These are phyloP conservation scores for Polypedilum vanderplanki DNA, from an alignment of 1,140 invertebrate species.

Conservation along the genomic window DNA sequence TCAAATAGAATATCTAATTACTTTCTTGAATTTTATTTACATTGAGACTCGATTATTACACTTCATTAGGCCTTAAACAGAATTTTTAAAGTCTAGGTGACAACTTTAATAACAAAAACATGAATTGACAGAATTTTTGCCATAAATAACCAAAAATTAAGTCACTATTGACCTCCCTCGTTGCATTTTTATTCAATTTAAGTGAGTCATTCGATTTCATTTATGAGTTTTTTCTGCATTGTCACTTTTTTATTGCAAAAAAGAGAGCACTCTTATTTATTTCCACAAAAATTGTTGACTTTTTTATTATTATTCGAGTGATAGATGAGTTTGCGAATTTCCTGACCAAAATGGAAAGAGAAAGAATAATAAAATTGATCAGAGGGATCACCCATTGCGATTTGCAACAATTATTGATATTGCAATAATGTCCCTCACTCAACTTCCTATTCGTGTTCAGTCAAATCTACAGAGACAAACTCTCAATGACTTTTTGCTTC, in stretches of 20 bases:
- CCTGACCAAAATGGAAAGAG: too few species aligned
- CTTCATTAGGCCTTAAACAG: too few species aligned
- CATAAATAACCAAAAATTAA: too few species aligned
- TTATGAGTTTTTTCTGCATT: background rate
- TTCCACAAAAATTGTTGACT: background rate
- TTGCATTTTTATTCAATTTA: background rate
- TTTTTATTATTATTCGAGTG: background rate
- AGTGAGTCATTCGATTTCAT: background rate
- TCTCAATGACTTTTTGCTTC: slow-evolving; percentile 22
- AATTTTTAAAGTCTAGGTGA: too few species aligned
- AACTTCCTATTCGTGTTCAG: slow-evolving; percentile 9
- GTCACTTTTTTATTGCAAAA: slow-evolving; percentile 1
- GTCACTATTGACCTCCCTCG: too few species aligned
- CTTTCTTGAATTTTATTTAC: too few species aligned
- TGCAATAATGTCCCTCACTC: slow-evolving; percentile 15
- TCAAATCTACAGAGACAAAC: background rate
- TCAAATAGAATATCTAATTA: too few species aligned
- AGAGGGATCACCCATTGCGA: background rate
- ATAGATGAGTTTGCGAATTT: slow-evolving; percentile 16
- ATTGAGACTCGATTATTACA: too few species aligned
- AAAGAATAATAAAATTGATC: background rate
- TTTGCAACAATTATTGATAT: slow-evolving; percentile 18
- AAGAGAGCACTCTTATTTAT: background rate
- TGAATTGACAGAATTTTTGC: too few species aligned
- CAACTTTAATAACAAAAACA: too few species aligned